Conservation (phyloP, 2,797 vertebrate species). For the Hemibagrus guttatus region DNA sequence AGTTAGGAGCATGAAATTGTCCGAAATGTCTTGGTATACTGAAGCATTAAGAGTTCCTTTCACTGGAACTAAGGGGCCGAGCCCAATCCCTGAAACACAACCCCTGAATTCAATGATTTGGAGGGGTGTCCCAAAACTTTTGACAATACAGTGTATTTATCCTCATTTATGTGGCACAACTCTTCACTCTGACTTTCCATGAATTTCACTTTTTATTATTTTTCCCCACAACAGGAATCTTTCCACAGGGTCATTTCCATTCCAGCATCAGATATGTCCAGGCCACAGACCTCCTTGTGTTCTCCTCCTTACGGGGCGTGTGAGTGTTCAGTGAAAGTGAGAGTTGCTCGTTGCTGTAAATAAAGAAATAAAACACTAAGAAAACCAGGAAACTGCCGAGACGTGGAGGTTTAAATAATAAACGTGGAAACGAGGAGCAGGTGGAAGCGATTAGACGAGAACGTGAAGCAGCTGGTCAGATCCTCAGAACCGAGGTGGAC, state of each 20-base stretch:
- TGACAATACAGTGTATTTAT: too few relatives aligned
- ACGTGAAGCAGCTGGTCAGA: not conserved
- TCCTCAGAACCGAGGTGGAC: not conserved
- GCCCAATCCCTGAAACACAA: too few relatives aligned
- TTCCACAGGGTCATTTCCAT: not conserved
- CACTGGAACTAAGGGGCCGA: too few relatives aligned
- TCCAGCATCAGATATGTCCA: not conserved
- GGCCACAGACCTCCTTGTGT: not conserved
- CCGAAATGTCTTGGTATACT: too few relatives aligned
- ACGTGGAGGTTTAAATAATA: constrained; percentile 1
- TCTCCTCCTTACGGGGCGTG: too few relatives aligned
- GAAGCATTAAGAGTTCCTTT: too few relatives aligned
- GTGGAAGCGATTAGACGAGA: not conserved
- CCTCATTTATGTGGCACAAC: too few relatives aligned
- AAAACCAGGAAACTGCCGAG: not conserved
- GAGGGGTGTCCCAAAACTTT: too few relatives aligned
- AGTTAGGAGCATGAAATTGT: too few relatives aligned
- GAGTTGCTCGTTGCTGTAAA: not conserved
- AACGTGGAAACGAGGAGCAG: not conserved
- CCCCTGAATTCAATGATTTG: too few relatives aligned
- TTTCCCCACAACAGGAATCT: not conserved
- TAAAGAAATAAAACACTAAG: not conserved
- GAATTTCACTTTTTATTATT: too few relatives aligned
- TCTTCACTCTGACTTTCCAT: not conserved
- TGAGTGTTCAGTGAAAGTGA: not conserved